Evolutionary conservation across 2,113 vertebrate genomes (phyloP), one percentile per base, ranked within the genome.

Genomic region (Phyllopteryx taeniolatus): DNA sequence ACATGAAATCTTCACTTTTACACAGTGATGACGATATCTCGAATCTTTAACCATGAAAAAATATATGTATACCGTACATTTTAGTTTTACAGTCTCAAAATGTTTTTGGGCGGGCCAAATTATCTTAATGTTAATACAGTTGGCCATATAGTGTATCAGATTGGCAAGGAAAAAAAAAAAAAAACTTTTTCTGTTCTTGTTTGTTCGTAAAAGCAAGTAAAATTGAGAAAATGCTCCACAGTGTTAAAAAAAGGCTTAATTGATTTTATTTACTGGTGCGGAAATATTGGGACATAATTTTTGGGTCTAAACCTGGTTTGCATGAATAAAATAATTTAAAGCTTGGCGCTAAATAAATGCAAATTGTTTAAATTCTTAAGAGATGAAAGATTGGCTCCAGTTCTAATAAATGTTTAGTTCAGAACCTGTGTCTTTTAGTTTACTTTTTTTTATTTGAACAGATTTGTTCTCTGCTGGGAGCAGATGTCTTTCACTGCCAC

Each of bases 371-470:
- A 8, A 6, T 74, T 79, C 53, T 65, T 43, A 35, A 56, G 7
- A 7, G 47, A 68, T 67, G 47, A 74, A 71, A 44, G 14, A 49
- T 19, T 6, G 66, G 43, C 22, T 61, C 47, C 51, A 67, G 33
- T 17, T 39, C 17, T 8, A 33, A 42, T 57, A 44, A 42, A 61
- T 15, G n/a, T 31, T 43, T 1, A 3, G 35, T 35, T 1, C 17
- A 75, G 46, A 67, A 20, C 66, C 73, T 14, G 56, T 20, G 43
- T 71, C 31, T 57, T 57, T 57, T 19, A 27, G 27, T 27, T 27
- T 27, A 27, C 27, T 27, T 27, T 27, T 54, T 53, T 15, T 4
- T 53, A 6, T 60, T 49, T 71, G 44, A 72, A 19, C 3, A 63
- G 59, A 14, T 42, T 51, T 71, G 19, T 49, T 65, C 42, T 51